Evolutionary conservation across 37 sponge, comb jelly and placozoan species (phyloP).

Genomic region (Diacarnus erythraeanus): DNA sequence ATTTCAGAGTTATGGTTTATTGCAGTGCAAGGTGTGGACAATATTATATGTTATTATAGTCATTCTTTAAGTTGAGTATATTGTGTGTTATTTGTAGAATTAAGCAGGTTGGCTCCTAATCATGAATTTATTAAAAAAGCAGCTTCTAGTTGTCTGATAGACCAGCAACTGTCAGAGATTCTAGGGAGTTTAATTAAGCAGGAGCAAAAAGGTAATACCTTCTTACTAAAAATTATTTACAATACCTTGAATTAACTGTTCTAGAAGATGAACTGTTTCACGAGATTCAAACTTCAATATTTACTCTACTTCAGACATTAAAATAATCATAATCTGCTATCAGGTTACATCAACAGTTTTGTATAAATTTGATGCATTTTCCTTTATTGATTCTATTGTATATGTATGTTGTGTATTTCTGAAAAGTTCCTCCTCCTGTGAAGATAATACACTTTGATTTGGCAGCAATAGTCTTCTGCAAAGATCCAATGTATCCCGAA

Average conservation of each 20-base stretch:
- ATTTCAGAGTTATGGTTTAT: slow-evolving; percentile 38
- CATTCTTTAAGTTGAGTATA: not conserved
- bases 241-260: no score
- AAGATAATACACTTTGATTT: slow-evolving; percentile 55
- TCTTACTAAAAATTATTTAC: no score
- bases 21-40: slow-evolving; percentile 36
- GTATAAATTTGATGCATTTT: not conserved
- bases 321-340: not conserved
- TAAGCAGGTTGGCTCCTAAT: not conserved
- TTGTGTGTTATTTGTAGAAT: not conserved
- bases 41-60: not conserved
- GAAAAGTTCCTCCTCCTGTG: slow-evolving; percentile 51
- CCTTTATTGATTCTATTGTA: slow-evolving; percentile 8
- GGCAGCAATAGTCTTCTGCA: slow-evolving; percentile 39
- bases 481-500: slow-evolving; percentile 32
- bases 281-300: not conserved
- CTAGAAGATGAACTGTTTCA: slow-evolving; percentile 1
- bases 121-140: not conserved
- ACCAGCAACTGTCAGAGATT: not conserved
- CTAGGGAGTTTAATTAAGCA: not conserved
- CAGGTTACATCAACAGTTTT: not conserved
- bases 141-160: not conserved
- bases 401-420: slow-evolving; percentile 32
- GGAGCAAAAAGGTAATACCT: not conserved
- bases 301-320: not conserved